Conservation (phyloP, 2,797 vertebrate species). For the Tokudaia tokunoshimensis region DNA sequence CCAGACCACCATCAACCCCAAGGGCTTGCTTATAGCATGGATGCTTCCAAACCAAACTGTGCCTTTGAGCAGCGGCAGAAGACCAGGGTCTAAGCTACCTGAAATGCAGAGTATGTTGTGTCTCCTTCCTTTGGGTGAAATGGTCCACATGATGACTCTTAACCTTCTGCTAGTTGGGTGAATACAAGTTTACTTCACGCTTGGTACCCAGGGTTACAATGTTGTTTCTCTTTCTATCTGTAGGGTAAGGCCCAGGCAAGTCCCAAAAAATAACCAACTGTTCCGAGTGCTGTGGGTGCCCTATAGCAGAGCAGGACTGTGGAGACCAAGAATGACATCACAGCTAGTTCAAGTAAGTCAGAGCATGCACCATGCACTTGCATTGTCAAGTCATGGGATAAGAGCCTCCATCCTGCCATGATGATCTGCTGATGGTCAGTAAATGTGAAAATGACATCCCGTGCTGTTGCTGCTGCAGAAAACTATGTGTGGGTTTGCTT, state of each 20-base stretch:
- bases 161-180: background rate
- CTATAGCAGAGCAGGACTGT: conserved; percentile 78
- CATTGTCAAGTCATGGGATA: accelerated
- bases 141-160: background rate
- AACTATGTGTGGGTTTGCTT: background rate
- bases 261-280: conserved; percentile 67
- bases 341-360: conserved; percentile 63
- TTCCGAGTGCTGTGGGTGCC: conserved; percentile 73
- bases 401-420: background rate
- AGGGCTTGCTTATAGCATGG: background rate
- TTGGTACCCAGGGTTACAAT: background rate
- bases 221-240: background rate
- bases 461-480: background rate
- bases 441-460: background rate
- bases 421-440: background rate
- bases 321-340: background rate
- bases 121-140: background rate
- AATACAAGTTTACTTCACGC: background rate
- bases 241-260: conserved; percentile 68
- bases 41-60: background rate
- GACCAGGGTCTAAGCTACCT: too few species aligned
- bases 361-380: too few species aligned
- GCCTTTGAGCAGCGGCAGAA: background rate
- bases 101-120: background rate
- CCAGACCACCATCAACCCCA: background rate